These are phyloP conservation scores for Asteroscopus sphinx DNA, from an alignment of 2,888 invertebrate species.

Conservation along the genomic window DNA sequence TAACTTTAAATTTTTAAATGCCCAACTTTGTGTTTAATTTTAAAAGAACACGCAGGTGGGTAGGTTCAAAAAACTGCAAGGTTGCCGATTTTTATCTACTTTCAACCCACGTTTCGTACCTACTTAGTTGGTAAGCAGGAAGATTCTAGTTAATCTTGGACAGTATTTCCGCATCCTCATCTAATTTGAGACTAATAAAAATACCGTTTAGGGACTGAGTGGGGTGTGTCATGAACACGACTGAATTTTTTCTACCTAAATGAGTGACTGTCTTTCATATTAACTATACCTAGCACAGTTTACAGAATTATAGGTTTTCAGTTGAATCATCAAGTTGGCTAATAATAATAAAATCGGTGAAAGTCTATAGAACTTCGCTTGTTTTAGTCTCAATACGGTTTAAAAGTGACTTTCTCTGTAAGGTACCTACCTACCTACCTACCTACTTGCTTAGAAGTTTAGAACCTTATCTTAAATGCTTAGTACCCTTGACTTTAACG, in stretches of 20 bases:
- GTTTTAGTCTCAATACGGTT: constrained; percentile 29
- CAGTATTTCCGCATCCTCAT: constrained; percentile 21
- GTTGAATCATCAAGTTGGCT: constrained; percentile 1
- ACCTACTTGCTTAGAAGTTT: constrained; percentile 27
- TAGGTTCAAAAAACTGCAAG: constrained; percentile 18
- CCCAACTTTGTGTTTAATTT: not conserved
- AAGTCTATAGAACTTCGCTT: constrained; percentile 39
- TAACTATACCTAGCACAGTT: too few species aligned
- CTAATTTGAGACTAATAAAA: constrained; percentile 14
- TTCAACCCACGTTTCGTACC: constrained; percentile 3
- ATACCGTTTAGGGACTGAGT: too few species aligned
- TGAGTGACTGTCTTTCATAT: not conserved
- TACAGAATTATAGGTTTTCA: constrained; percentile 5
- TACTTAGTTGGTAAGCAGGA: constrained; percentile 17
- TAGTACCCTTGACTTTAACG: not conserved
- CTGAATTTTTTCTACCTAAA: not conserved
- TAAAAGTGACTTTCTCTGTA: constrained; percentile 46
- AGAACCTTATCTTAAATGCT: constrained; percentile 30
- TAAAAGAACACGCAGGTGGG: not conserved
- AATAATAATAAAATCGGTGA: constrained; percentile 45
- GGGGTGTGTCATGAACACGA: constrained; percentile 33
- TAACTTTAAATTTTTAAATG: not conserved
- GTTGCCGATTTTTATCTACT: not conserved
- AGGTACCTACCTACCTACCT: constrained; percentile 13
- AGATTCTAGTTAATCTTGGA: constrained; percentile 15